Base-by-base conservation (phyloP, 2,797 vertebrate species). In the Vipera latastei region DNA sequence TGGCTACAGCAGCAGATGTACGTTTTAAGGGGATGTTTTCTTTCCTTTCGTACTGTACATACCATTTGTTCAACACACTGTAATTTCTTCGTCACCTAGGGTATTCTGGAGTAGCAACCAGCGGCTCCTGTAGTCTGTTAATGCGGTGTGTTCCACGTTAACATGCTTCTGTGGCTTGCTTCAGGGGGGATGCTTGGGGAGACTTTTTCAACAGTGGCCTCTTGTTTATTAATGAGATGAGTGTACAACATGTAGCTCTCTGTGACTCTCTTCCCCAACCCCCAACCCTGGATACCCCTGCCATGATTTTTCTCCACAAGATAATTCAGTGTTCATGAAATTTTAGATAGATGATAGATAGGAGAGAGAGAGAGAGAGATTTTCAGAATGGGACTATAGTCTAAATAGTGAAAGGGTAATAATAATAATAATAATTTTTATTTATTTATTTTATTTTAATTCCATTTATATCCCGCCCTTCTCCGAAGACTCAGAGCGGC, bases 1-100 rank as follows among this genome's bases (percentile, higher is more conserved):
- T 96, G 95, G 90, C 89, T 96, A 96, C 91, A 94, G 91, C 92
- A 96, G 93, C 93, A 96, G 86, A 91, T 94, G n/a, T 95, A 94
- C 0, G 0, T 93, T 65, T 89, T 85, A 65, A 91, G 73, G 69
- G 78, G 63, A 4, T 86, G 26, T 78, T 44, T 14, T 63, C 20
- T 26, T 44, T 18, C 6, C 6, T 60, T 20, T 44, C 18, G 20
- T 92, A 78, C 28, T 18, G 20, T 92, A 78, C 28, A 48, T 57
- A 73, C 9, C 87, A 91, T 91, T 93, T 85, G 95, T 59, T 95
- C 83, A 94, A 25, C 73, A 60, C 86, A 92, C 3, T 28, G 65
- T 89, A 93, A 38, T 86, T 93, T 12, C 59, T 91, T 73, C 11
- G 18, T 69, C 51, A 86, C 61, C 28, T 12, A 55, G 55, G 61